Percentiles rank a stretch among this genome's conserved stretches.
Evolutionary conservation across 64 coral and sea anemone genomes (phyloP).

Genomic region (Acropora tenuis): DNA sequence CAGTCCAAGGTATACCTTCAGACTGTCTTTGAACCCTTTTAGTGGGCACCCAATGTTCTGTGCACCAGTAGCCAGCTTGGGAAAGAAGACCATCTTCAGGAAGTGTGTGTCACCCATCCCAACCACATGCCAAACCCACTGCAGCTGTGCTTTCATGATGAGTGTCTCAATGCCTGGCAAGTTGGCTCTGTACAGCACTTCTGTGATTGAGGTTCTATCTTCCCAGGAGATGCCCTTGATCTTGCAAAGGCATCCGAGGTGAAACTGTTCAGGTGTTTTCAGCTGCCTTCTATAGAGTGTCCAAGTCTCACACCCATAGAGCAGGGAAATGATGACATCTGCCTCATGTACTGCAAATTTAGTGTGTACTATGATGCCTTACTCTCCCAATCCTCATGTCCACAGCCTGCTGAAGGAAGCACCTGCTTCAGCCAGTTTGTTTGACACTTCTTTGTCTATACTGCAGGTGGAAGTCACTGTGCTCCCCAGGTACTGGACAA

Average conservation of each 20-base stretch:
- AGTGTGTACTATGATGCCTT: not conserved
- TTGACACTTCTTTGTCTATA: not conserved
- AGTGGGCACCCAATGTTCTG: too few relatives aligned
- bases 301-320: slow-evolving; percentile 18
- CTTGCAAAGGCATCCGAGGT: slow-evolving; percentile 4
- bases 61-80: too few relatives aligned
- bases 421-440: not conserved
- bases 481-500: not conserved
- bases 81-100: too few relatives aligned
- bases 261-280: not conserved
- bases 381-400: not conserved
- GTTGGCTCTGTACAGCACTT: too few relatives aligned
- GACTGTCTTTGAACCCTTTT: too few relatives aligned
- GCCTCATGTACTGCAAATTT: not conserved
- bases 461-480: not conserved
- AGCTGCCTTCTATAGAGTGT: not conserved
- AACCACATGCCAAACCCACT: too few relatives aligned
- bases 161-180: too few relatives aligned
- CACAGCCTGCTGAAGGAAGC: slow-evolving; percentile 9
- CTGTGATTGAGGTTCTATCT: too few relatives aligned
- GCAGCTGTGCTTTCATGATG: too few relatives aligned
- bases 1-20: too few relatives aligned
- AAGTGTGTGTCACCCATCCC: too few relatives aligned
- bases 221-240: not conserved
- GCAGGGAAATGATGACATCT: not conserved